These are phyloP conservation scores for cattle (Bos taurus) DNA, from an alignment of 2,113 vertebrate species.

Conservation along the genomic window DNA sequence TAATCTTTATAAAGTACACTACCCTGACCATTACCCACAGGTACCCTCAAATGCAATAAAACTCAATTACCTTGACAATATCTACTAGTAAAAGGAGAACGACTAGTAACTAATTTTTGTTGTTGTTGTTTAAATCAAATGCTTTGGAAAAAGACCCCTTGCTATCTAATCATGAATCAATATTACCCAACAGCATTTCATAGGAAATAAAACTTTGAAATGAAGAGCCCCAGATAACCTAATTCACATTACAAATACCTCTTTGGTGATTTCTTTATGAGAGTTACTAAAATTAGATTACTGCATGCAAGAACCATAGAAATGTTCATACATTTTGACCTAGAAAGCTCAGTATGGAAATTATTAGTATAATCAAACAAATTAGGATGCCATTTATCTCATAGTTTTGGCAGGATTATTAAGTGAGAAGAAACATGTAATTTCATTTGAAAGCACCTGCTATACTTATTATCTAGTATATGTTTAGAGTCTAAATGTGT, in stretches of 20 bases:
- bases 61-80: conserved; percentile 57
- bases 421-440: neutral
- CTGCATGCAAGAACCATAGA: neutral
- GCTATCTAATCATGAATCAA: neutral
- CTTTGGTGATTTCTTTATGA: neutral
- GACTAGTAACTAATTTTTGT: conserved; percentile 33
- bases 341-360: neutral
- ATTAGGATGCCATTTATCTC: neutral
- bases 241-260: neutral
- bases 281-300: neutral
- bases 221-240: neutral
- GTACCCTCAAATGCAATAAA: conserved; percentile 39
- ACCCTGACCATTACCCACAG: neutral
- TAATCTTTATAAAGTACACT: conserved; percentile 46
- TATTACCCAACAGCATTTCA: neutral
- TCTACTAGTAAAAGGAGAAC: conserved; percentile 44
- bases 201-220: neutral
- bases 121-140: conserved; percentile 22
- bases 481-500: neutral
- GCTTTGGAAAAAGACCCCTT: neutral
- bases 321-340: neutral
- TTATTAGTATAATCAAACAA: neutral
- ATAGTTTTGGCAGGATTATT: neutral
- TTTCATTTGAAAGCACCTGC: neutral
- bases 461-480: neutral